Evolutionary conservation across 2,888 invertebrate genomes (phyloP).

Genomic region (Phalangium opilio): DNA sequence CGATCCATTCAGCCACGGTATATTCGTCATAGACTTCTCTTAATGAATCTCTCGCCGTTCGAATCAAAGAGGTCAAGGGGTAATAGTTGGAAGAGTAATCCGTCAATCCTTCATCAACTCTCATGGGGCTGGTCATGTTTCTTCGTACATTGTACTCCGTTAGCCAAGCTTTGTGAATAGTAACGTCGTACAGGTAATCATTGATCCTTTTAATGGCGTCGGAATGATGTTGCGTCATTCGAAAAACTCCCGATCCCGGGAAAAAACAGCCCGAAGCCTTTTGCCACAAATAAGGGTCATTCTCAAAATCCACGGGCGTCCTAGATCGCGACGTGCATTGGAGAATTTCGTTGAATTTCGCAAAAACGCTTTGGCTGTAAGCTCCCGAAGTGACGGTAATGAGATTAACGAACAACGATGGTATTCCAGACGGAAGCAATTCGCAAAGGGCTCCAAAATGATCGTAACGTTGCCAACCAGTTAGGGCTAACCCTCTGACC

Average conservation of each 20-base stretch:
- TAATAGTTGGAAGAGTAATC: conserved; percentile 19
- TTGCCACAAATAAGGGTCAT: conserved; percentile 46
- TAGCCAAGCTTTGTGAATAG: conserved; percentile 23
- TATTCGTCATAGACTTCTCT: conserved; percentile 35
- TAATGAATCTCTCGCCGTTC: conserved; percentile 40
- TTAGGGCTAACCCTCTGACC: conserved; percentile 25
- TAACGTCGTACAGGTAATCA: conserved; percentile 22
- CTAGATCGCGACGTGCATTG: conserved; percentile 16
- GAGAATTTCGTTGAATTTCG: conserved; percentile 19
- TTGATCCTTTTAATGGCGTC: conserved; percentile 20
- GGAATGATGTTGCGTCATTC: conserved; percentile 19
- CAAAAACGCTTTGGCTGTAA: conserved; percentile 14
- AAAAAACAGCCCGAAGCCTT: conserved; percentile 46
- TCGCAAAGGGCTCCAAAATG: conserved; percentile 28
- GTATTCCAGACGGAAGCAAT: conserved; percentile 25
- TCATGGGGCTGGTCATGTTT: conserved; percentile 21
- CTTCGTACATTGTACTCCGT: conserved; percentile 22
- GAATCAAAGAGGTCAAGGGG: conserved; percentile 15
- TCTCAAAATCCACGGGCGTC: conserved; percentile 33
- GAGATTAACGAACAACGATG: conserved; percentile 25
- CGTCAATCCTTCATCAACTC: conserved; percentile 26
- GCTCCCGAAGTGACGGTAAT: conserved; percentile 35
- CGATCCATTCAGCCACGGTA: conserved; percentile 24
- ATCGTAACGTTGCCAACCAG: conserved; percentile 29
- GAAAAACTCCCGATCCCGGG: conserved; percentile 43